Evolutionary conservation across 2,797 vertebrate genomes (phyloP).

Genomic region (Odontamblyopus lacepedii): DNA sequence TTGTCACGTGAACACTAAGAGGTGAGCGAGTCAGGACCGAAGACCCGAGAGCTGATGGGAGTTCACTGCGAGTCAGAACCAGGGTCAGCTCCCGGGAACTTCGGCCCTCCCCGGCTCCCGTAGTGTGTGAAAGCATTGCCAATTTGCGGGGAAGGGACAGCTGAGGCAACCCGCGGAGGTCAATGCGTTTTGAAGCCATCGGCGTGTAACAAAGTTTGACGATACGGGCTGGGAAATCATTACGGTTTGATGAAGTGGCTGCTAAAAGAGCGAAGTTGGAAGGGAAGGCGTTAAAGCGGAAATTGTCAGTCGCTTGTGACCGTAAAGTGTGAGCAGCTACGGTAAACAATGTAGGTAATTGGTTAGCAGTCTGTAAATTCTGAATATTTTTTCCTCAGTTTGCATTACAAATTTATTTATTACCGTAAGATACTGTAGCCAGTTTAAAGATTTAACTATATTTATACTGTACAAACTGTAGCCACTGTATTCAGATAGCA

Average conservation of each 20-base stretch:
- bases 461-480: too few relatives aligned
- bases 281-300: not conserved
- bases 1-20: slow-evolving; percentile 22
- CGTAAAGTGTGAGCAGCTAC: not conserved
- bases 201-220: slow-evolving; percentile 8
- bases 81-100: slow-evolving; percentile 36
- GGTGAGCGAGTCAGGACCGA: slow-evolving; percentile 36
- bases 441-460: too few relatives aligned
- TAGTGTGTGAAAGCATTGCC: slow-evolving; percentile 19
- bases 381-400: too few relatives aligned
- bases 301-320: not conserved
- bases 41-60: slow-evolving; percentile 25
- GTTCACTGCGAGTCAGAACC: slow-evolving; percentile 21
- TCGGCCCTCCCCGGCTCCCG: slow-evolving; percentile 16
- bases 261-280: not conserved
- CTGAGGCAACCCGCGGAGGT: slow-evolving; percentile 28
- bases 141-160: slow-evolving; percentile 15
- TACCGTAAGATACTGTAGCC: too few relatives aligned
- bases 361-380: too few relatives aligned
- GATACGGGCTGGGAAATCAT: not conserved
- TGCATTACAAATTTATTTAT: too few relatives aligned
- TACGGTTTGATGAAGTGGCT: not conserved
- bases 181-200: slow-evolving; percentile 16
- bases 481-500: too few relatives aligned
- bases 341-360: not conserved